Percentiles rank a stretch among this genome's conserved stretches.
Evolutionary conservation across 2,888 invertebrate genomes (phyloP).

Genomic region (Dicyrtomina minuta): DNA sequence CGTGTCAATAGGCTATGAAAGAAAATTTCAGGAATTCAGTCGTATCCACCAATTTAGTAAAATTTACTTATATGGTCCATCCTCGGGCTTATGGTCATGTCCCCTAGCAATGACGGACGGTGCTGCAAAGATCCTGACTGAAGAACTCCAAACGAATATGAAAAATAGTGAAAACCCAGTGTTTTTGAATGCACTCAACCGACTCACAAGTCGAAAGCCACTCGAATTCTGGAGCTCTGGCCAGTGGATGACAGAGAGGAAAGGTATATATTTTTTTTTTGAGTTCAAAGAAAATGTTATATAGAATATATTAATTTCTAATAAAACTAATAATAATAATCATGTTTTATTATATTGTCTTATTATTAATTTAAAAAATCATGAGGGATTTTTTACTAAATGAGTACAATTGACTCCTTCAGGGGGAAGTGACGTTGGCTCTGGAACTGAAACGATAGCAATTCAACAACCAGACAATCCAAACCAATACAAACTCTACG

Average conservation of each 20-base stretch:
- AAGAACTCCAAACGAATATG: background rate
- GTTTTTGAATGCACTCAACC: conserved; percentile 46
- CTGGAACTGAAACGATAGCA: conserved; percentile 61
- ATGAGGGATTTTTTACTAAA: too few species aligned
- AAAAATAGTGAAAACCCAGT: background rate
- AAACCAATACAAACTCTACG: conserved; percentile 57
- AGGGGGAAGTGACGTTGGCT: conserved; percentile 63
- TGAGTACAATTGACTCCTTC: background rate
- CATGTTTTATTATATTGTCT: background rate
- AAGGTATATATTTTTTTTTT: too few species aligned
- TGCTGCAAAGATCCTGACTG: conserved; percentile 60
- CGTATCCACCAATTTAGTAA: conserved; percentile 61
- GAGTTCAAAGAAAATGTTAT: conserved; percentile 22
- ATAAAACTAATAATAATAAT: too few species aligned
- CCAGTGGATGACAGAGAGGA: conserved; percentile 65
- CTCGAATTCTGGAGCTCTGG: conserved; percentile 63
- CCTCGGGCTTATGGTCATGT: conserved; percentile 62
- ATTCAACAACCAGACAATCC: conserved; percentile 55
- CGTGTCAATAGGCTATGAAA: conserved; percentile 60
- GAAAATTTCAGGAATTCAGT: conserved; percentile 56
- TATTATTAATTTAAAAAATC: background rate
- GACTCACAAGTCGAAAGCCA: conserved; percentile 58
- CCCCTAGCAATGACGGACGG: conserved; percentile 66
- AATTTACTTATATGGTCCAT: conserved; percentile 59
- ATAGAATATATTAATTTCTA: too few species aligned